Evolutionary conservation across 2,888 invertebrate genomes (phyloP).

Genomic region (Ptychoptera albimana): DNA sequence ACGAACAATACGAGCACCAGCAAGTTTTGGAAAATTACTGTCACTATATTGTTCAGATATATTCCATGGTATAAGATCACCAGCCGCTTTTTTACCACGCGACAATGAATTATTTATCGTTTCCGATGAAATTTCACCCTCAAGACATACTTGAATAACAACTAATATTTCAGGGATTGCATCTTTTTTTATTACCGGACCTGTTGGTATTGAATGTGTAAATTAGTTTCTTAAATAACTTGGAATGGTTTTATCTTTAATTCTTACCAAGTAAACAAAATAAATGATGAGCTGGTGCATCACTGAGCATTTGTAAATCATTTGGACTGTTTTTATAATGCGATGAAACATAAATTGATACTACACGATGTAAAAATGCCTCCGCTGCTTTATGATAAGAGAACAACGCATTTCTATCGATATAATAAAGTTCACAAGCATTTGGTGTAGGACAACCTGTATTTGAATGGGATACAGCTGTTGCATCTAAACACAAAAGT

Average conservation of each 20-base stretch:
- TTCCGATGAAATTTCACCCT: constrained; percentile 48
- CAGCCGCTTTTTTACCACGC: constrained; percentile 79
- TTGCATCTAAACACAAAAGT: constrained; percentile 81
- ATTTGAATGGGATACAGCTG: constrained; percentile 39
- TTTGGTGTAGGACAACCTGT: constrained; percentile 82
- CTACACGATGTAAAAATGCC: constrained; percentile 78
- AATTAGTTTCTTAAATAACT: neutral
- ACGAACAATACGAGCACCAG: constrained; percentile 83
- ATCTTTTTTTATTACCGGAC: constrained; percentile 60
- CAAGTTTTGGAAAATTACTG: constrained; percentile 75
- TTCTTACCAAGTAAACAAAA: constrained; percentile 64
- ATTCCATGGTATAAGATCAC: constrained; percentile 98
- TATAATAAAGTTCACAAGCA: constrained; percentile 74
- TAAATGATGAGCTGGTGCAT: constrained; percentile 95
- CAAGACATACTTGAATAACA: constrained; percentile 70
- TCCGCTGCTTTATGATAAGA: constrained; percentile 91
- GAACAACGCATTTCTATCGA: constrained; percentile 86
- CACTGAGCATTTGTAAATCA: constrained; percentile 94
- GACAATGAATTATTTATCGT: constrained; percentile 65
- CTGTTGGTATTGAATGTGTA: constrained; percentile 18
- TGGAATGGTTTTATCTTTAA: neutral
- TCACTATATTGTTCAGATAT: constrained; percentile 93
- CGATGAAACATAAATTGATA: constrained; percentile 89
- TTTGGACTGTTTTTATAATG: constrained; percentile 99
- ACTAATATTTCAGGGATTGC: constrained; percentile 86